Conservation (phyloP, 2,113 vertebrate species). For the Hystrix cristata region DNA sequence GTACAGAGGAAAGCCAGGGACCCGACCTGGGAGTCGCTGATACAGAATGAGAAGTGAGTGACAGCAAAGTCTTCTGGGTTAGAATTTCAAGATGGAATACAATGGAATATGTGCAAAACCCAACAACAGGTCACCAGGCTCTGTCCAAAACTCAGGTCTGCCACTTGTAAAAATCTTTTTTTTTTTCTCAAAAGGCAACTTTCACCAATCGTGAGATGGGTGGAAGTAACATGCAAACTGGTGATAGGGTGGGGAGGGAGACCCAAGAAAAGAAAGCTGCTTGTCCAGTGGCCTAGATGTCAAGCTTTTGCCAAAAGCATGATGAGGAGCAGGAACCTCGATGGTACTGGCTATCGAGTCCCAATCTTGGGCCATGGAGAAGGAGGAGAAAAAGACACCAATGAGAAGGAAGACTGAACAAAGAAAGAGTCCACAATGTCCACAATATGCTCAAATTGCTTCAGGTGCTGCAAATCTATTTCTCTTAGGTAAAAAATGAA, state of each 20-base stretch:
- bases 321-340: background rate
- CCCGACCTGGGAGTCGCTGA: background rate
- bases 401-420: background rate
- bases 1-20: background rate
- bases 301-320: background rate
- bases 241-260: background rate
- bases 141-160: background rate
- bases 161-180: background rate
- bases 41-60: background rate
- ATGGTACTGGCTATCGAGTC: background rate
- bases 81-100: background rate
- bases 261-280: background rate
- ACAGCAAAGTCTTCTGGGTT: background rate
- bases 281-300: background rate
- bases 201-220: background rate
- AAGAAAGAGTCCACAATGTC: background rate
- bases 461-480: background rate
- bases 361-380: background rate
- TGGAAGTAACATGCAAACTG: background rate
- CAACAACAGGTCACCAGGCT: background rate
- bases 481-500: background rate
- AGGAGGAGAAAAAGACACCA: background rate
- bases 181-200: background rate
- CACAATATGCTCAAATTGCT: background rate
- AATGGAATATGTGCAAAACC: background rate